Base-by-base conservation (phyloP, 2,113 vertebrate species). In the Erythrocercus mccallii region DNA sequence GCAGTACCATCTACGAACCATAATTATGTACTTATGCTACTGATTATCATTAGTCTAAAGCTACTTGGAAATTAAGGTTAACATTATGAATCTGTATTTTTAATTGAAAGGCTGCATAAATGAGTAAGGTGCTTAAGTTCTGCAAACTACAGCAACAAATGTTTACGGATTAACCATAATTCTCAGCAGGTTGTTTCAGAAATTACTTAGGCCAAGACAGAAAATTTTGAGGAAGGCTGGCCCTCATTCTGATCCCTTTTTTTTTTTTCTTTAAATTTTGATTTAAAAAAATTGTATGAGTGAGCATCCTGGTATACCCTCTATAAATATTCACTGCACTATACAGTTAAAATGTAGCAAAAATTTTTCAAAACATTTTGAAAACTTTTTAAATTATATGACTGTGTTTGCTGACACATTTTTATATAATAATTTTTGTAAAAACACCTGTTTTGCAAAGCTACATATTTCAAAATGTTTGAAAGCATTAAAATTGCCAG, bases 11-110 rank as follows among this genome's bases (percentile, higher is more conserved):
- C 95, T 86, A 81, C 1, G 54, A 94, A 78, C 42, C 28, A 24
- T 92, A 96, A 86, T 97, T 97, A 97, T 94, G 92, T 96, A 86
- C 85, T 96, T 76, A 95, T 94, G 44, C 42, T 91, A 69, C 96
- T 95, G 95, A 94, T 81, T 94, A 90, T 89, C 93, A 81, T 96
- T 95, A 81, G 71, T 65, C 90, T 92, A 83, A 86, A 97, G 70
- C 90, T 76, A 78, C 71, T 92, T 96, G 87, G 70, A 94, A 68
- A 96, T 97, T 94, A 86, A 70, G 81, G 53, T 96, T 95, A 94
- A 90, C 90, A 90, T 96, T 96, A 96, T 68, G 60, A 93, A 78
- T 92, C 80, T 71, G 69, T 47, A 20, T 86, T 93, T 95, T 95
- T 87, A 92, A 96, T 94, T 93, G 56, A 88, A 91, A 81, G 86